These are phyloP conservation scores for Syndactyla subalaris DNA, from an alignment of 2,797 vertebrate genomes.

Conservation along the genomic window DNA sequence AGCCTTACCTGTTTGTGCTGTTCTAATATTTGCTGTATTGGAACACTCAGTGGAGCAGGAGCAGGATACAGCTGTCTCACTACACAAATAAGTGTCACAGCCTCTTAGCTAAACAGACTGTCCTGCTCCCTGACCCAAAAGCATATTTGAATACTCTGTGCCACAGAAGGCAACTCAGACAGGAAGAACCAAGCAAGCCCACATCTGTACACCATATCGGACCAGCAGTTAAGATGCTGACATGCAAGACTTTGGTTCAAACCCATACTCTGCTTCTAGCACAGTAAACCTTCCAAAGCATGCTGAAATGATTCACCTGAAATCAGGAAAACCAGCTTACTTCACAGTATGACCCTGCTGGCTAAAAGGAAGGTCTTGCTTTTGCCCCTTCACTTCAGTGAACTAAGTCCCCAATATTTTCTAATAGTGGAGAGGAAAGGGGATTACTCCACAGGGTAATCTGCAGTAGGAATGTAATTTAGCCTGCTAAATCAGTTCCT, in stretches of 20 bases:
- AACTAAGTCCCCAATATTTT: background rate
- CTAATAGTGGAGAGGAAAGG: background rate
- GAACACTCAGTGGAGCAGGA: background rate
- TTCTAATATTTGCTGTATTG: background rate
- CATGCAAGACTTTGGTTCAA: background rate
- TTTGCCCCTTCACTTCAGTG: background rate
- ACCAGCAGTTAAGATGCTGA: background rate
- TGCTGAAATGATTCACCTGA: background rate
- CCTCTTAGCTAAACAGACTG: background rate
- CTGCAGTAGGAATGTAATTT: background rate
- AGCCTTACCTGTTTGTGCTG: background rate
- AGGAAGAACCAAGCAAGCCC: background rate
- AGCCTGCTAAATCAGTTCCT: background rate
- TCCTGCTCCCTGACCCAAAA: background rate
- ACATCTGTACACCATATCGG: constrained; percentile 12
- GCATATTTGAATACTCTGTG: background rate
- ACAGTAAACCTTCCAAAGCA: background rate
- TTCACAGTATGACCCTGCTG: background rate
- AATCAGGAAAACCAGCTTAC: background rate
- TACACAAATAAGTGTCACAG: background rate
- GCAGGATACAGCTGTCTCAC: background rate
- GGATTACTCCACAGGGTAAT: background rate
- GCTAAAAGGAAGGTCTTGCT: background rate
- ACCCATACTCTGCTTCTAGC: background rate
- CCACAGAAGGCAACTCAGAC: background rate